Conservation (phyloP, 2,797 vertebrate genomes). For the Enteromius paludinosus region DNA sequence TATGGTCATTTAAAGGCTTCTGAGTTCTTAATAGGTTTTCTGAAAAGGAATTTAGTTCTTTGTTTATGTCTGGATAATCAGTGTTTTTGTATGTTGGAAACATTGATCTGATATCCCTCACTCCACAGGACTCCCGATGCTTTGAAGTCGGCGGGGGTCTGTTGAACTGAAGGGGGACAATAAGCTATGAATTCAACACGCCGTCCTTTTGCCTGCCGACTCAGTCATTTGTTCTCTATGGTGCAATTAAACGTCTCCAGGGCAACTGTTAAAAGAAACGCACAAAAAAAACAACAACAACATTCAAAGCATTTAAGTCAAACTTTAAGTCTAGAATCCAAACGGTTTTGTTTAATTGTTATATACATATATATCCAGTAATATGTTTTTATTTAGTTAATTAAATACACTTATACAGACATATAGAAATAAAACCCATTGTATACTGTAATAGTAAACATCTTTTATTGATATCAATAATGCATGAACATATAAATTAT, state of each 20-base stretch:
- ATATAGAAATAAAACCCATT: background rate
- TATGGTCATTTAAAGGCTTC: background rate
- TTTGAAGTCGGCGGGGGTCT: constrained; percentile 35
- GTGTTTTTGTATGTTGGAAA: constrained; percentile 24
- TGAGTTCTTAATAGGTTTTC: background rate
- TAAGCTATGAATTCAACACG: constrained; percentile 18
- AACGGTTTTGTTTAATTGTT: background rate
- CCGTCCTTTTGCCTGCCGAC: constrained; percentile 24
- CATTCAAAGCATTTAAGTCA: background rate
- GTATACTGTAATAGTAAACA: constrained; percentile 8
- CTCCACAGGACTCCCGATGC: constrained; percentile 5
- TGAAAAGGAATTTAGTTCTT: background rate
- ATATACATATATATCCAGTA: too few relatives aligned
- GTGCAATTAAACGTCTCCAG: constrained; percentile 6
- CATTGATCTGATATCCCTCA: constrained; percentile 59
- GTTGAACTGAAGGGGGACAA: constrained; percentile 24
- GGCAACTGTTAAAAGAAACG: background rate
- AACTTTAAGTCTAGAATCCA: background rate
- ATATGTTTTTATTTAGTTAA: background rate
- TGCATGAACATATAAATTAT: constrained; percentile 59
- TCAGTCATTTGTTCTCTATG: constrained; percentile 11
- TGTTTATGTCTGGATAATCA: constrained; percentile 1
- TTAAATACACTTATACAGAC: background rate
- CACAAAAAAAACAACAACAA: background rate
- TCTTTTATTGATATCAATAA: constrained; percentile 48